These are phyloP conservation scores for Meliscaeva auricollis DNA, from an alignment of 2,888 invertebrate genomes.

Conservation along the genomic window DNA sequence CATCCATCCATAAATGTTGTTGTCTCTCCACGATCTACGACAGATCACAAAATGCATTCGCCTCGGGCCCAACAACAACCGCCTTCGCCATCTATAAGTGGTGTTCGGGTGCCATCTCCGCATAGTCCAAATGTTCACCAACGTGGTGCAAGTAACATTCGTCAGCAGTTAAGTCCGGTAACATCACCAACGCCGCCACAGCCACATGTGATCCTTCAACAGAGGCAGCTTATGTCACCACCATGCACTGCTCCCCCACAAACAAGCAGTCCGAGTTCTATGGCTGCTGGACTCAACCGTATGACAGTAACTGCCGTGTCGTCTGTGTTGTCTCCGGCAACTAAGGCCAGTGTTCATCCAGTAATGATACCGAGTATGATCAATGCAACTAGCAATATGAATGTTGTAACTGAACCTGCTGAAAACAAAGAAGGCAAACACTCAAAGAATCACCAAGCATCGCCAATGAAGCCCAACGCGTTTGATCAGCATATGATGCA, in stretches of 20 bases:
- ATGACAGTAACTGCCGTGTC: conserved; percentile 67
- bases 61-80: conserved; percentile 78
- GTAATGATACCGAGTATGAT: conserved; percentile 52
- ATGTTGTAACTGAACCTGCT: conserved; percentile 37
- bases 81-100: conserved; percentile 76
- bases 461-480: conserved; percentile 48
- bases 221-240: conserved; percentile 69
- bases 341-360: conserved; percentile 58
- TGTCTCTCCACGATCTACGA: conserved; percentile 84
- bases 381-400: conserved; percentile 52
- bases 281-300: conserved; percentile 44
- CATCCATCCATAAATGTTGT: conserved; percentile 80
- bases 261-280: conserved; percentile 44
- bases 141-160: conserved; percentile 75
- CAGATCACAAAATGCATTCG: conserved; percentile 79
- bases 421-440: conserved; percentile 60
- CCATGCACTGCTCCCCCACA: conserved; percentile 56
- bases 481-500: conserved; percentile 70
- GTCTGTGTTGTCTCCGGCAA: conserved; percentile 50
- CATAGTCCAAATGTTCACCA: conserved; percentile 82
- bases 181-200: conserved; percentile 81
- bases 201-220: conserved; percentile 75
- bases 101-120: conserved; percentile 82
- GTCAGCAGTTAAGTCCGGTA: conserved; percentile 83
- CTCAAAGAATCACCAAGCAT: conserved; percentile 45